These are phyloP conservation scores for Magallana ariakensis DNA, from an alignment of 1,140 invertebrate species.

Conservation along the genomic window DNA sequence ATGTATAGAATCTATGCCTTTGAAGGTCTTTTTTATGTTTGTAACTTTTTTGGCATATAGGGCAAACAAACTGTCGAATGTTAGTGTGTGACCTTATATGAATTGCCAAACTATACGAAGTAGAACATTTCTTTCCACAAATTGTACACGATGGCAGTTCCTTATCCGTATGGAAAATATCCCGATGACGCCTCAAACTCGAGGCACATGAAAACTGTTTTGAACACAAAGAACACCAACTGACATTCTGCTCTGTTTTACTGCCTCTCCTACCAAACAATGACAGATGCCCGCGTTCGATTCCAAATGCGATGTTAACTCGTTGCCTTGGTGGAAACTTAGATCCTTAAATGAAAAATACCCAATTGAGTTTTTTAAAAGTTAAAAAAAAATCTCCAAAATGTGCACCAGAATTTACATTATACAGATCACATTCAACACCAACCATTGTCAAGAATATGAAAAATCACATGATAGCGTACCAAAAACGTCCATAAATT, in stretches of 20 bases:
- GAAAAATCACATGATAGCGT: neutral
- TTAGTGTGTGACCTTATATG: slow-evolving; percentile 46
- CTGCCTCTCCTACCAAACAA: neutral
- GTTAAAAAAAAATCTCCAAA: too few species aligned
- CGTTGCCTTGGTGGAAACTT: neutral
- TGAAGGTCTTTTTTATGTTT: slow-evolving; percentile 52
- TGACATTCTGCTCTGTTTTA: neutral
- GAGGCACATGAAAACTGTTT: neutral
- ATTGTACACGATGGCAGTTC: neutral
- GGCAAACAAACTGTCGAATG: slow-evolving; percentile 39
- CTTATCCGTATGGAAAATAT: slow-evolving; percentile 21
- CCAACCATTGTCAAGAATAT: too few species aligned
- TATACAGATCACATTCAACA: neutral
- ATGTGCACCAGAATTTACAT: neutral
- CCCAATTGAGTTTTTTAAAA: too few species aligned
- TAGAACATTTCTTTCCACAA: slow-evolving; percentile 28
- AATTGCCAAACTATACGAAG: neutral
- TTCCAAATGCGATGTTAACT: neutral
- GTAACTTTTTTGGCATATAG: slow-evolving; percentile 44
- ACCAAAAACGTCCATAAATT: neutral
- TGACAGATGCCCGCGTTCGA: neutral
- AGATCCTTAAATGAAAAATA: neutral
- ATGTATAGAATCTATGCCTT: slow-evolving; percentile 34
- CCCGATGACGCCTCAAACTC: neutral
- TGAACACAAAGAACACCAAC: neutral